Percentiles rank a stretch among this genome's conserved stretches.
phyloP scores from a whole-genome alignment of 1,140 invertebrate species.

The Goniozus legneri region DNA sequence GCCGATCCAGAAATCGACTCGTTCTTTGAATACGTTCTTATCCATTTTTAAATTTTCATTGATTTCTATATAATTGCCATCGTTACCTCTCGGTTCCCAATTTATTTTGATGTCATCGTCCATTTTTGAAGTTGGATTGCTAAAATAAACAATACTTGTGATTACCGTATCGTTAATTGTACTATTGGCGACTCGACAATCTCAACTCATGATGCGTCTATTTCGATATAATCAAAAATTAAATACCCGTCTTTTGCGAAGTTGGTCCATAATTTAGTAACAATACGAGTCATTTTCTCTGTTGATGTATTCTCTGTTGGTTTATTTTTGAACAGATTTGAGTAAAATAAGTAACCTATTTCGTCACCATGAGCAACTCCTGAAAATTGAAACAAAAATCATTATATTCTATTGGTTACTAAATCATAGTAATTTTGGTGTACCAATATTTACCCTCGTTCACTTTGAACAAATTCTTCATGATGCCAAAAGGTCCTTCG shows the following conservation, averaged over 20 bases:
- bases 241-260: slow-evolving; percentile 57
- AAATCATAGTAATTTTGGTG: too few relatives aligned
- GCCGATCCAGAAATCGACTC: slow-evolving; percentile 45
- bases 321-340: slow-evolving; percentile 37
- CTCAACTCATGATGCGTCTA: not conserved
- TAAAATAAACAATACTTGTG: too few relatives aligned
- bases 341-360: slow-evolving; percentile 63
- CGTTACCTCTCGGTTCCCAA: slow-evolving; percentile 47
- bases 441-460: slow-evolving; percentile 23
- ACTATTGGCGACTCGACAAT: too few relatives aligned
- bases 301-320: slow-evolving; percentile 28
- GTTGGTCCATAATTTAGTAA: slow-evolving; percentile 53
- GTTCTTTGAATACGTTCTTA: slow-evolving; percentile 40
- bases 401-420: not conserved
- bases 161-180: too few relatives aligned
- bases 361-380: slow-evolving; percentile 70
- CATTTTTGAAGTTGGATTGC: slow-evolving; percentile 51
- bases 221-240: slow-evolving; percentile 19
- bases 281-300: slow-evolving; percentile 41
- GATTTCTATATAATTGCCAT: slow-evolving; percentile 50
- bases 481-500: slow-evolving; percentile 32
- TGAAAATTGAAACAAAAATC: too few relatives aligned
- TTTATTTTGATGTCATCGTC: slow-evolving; percentile 38
- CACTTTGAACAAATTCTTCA: slow-evolving; percentile 34
- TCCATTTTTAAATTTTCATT: slow-evolving; percentile 43